Evolutionary conservation across 2,113 vertebrate genomes (phyloP), one percentile per base, ranked within the genome.

Genomic region (Poeciliopsis retropinna): DNA sequence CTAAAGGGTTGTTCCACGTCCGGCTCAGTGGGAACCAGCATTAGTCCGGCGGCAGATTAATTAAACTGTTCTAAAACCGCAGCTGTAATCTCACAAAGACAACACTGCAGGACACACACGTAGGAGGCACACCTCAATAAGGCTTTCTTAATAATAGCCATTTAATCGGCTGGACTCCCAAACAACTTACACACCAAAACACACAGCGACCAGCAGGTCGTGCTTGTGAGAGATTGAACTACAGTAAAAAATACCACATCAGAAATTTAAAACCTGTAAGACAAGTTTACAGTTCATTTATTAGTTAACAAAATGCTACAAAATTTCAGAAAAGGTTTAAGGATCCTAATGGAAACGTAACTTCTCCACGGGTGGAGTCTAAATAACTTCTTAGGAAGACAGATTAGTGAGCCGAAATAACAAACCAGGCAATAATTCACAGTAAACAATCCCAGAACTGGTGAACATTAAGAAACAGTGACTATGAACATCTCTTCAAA

Each of bases 41-140:
- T 85, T 83, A 85, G 71, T 76, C 41, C 57, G 28, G 78, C 64
- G 73, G 83, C 73, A 88, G 78, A 92, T 91, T 90, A 89, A 93
- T 91, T 80, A 91, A 93, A 87, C 39, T 39, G 71, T 72, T 91
- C 86, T 78, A 92, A 90, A 89, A 93, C 88, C 62, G 37, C 80
- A 82, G 74, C 81, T 73, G 66, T 83, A 91, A 92, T 91, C 89
- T 90, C 78, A 91, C 87, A 89, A 90, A 92, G 85, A 90, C 90
- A 92, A 89, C 84, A 89, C 87, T 70, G 85, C 81, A 82, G 88
- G 85, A 79, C 86, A 88, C 80, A 85, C 83, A 86, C 78, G 89
- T 79, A 44, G 90, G 90, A 91, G 85, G 87, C 83, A 85, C 80
- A 80, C 75, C 85, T 78, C 78, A 89, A 85, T 90, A 88, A 90